A percentile compares a stretch with the other conserved stretches of the same genome.
These are phyloP conservation scores for Danio albolineatus DNA, from an alignment of 2,797 vertebrate genomes.

Conservation along the genomic window DNA sequence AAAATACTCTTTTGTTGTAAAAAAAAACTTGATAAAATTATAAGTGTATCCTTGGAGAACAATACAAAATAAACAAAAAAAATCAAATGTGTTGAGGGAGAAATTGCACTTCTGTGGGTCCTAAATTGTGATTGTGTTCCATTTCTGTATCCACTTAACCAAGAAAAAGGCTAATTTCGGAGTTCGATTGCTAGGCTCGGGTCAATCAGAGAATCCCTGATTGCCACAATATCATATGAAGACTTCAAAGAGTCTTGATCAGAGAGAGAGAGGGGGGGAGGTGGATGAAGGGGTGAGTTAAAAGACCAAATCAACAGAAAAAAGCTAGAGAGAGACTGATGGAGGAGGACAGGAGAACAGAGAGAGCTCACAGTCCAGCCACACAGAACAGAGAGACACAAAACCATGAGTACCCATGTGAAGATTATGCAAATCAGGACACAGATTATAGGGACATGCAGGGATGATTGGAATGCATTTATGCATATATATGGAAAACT, in stretches of 20 bases:
- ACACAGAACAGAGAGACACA: slow-evolving; percentile 10
- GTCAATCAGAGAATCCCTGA: slow-evolving; percentile 32
- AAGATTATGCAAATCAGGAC: slow-evolving; percentile 48
- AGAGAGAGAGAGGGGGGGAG: slow-evolving; percentile 32
- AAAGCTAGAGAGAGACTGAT: slow-evolving; percentile 50
- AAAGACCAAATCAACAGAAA: slow-evolving; percentile 47
- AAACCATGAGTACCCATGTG: slow-evolving; percentile 5
- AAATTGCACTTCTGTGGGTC: not conserved
- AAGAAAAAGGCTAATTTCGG: slow-evolving; percentile 35
- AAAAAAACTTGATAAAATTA: too few relatives aligned
- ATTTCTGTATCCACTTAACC: not conserved
- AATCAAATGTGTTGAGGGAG: not conserved
- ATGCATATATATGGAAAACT: slow-evolving; percentile 21
- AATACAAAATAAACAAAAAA: too few relatives aligned
- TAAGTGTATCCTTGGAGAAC: too few relatives aligned
- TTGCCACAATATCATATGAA: not conserved
- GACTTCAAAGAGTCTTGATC: slow-evolving; percentile 51
- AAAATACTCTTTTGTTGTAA: too few relatives aligned
- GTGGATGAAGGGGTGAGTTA: slow-evolving; percentile 8
- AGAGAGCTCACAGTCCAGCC: slow-evolving; percentile 16
- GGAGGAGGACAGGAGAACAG: slow-evolving; percentile 4
- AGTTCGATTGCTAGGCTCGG: slow-evolving; percentile 30
- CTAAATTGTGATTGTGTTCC: not conserved
- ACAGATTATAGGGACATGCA: slow-evolving; percentile 30
- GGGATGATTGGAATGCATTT: slow-evolving; percentile 17